A percentile compares a stretch with the other conserved stretches of the same genome.
Evolutionary conservation across 2,113 vertebrate genomes (phyloP).

Genomic region (Seriola rivoliana): DNA sequence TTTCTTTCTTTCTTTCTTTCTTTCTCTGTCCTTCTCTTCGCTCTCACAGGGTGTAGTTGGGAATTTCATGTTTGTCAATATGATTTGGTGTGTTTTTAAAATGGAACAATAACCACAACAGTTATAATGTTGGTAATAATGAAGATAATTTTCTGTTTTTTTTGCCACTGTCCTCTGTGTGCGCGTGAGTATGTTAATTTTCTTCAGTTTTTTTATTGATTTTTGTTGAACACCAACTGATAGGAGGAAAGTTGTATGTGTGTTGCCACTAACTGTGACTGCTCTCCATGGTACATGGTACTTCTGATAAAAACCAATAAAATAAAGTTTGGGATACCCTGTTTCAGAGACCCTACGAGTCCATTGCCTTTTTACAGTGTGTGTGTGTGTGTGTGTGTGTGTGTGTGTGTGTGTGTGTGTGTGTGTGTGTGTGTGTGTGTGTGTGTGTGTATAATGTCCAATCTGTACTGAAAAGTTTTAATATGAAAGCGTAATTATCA

Average conservation of each 20-base stretch:
- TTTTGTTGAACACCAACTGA: constrained; percentile 81
- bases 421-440: constrained; percentile 16
- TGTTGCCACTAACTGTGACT: constrained; percentile 88
- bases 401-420: constrained; percentile 2
- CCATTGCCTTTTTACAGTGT: constrained; percentile 51
- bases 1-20: neutral
- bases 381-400: constrained; percentile 16
- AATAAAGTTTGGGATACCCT: constrained; percentile 90
- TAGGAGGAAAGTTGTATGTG: constrained; percentile 79
- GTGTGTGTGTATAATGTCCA: constrained; percentile 3
- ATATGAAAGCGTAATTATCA: constrained; percentile 27
- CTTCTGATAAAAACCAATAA: constrained; percentile 86
- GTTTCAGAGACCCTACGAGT: constrained; percentile 81
- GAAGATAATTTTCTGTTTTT: constrained; percentile 37
- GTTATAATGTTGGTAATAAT: constrained; percentile 55
- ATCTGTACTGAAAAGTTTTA: constrained; percentile 7
- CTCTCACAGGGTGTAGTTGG: constrained; percentile 57
- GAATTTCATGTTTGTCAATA: constrained; percentile 49
- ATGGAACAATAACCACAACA: constrained; percentile 64
- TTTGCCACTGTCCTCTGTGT: constrained; percentile 57
- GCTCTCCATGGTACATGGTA: constrained; percentile 84
- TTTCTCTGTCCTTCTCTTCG: constrained; percentile 25
- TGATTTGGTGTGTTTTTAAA: constrained; percentile 64
- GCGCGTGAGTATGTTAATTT: constrained; percentile 39
- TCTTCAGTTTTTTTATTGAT: constrained; percentile 42